phyloP scores from a whole-genome alignment of 2,797 vertebrate species.

The Pangasius macronema region DNA sequence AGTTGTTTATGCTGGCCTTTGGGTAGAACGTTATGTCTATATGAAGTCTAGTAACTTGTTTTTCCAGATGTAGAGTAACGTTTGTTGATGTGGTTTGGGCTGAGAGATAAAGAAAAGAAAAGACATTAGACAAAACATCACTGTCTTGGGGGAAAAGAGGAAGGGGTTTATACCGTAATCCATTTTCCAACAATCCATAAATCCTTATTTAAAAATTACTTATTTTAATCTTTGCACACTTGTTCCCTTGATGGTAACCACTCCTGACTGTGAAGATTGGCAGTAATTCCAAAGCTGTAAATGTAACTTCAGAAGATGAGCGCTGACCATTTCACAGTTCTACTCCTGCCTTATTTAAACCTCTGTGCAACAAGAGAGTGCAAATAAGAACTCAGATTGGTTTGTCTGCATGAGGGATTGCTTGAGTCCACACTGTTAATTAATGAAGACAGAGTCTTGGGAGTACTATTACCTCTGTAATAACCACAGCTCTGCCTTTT shows the following conservation, averaged over 20 bases:
- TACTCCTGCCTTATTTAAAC: not conserved
- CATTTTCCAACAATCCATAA: constrained; percentile 1
- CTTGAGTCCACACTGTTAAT: constrained; percentile 1
- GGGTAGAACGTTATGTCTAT: not conserved
- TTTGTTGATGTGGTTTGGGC: constrained; percentile 6
- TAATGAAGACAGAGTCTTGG: not conserved
- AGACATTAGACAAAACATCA: constrained; percentile 16
- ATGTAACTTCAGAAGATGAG: constrained; percentile 21
- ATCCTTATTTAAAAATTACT: constrained; percentile 17
- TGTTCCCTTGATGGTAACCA: not conserved
- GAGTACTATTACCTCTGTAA: not conserved
- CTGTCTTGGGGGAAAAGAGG: not conserved
- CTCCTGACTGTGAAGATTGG: not conserved
- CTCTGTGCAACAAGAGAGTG: not conserved
- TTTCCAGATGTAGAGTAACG: not conserved
- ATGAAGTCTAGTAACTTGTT: not conserved
- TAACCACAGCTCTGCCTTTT: not conserved
- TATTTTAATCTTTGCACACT: constrained; percentile 3
- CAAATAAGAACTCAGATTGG: not conserved
- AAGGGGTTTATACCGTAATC: not conserved
- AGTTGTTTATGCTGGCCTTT: not conserved
- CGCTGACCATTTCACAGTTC: constrained; percentile 1
- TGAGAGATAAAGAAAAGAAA: constrained; percentile 19
- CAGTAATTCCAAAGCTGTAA: constrained; percentile 12
- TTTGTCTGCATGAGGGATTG: not conserved